Conservation (phyloP, 2,797 vertebrate genomes). For the Morus bassanus region DNA sequence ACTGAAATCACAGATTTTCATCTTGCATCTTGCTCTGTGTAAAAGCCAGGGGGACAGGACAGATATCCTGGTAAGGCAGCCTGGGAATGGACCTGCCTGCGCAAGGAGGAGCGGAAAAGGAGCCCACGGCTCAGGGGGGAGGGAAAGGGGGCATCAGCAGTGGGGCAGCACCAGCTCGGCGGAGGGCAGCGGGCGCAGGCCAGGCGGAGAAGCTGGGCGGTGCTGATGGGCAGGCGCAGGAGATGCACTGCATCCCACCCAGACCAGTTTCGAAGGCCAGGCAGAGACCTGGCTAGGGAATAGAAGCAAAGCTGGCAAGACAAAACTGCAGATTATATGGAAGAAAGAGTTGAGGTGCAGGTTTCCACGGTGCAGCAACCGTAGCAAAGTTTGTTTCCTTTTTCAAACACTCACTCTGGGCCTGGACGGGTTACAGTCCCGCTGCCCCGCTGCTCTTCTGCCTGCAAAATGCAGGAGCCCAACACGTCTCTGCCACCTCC, state of each 20-base stretch:
- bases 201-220: accelerated
- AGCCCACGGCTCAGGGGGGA: background rate
- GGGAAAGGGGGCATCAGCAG: background rate
- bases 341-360: background rate
- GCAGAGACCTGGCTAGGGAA: too few relatives aligned
- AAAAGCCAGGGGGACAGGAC: accelerated
- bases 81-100: background rate
- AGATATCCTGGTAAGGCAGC: accelerated
- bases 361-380: background rate
- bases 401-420: background rate
- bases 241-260: background rate
- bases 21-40: too few relatives aligned
- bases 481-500: background rate
- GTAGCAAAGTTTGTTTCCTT: background rate
- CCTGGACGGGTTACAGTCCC: background rate
- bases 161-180: background rate
- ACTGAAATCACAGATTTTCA: background rate
- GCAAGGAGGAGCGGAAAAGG: background rate
- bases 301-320: background rate
- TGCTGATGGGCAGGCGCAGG: background rate
- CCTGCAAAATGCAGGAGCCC: background rate
- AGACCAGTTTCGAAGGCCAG: background rate
- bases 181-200: background rate
- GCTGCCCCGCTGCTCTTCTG: background rate
- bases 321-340: accelerated